Base-by-base conservation (phyloP, 2,888 invertebrate species). In the Lepas anatifera region DNA sequence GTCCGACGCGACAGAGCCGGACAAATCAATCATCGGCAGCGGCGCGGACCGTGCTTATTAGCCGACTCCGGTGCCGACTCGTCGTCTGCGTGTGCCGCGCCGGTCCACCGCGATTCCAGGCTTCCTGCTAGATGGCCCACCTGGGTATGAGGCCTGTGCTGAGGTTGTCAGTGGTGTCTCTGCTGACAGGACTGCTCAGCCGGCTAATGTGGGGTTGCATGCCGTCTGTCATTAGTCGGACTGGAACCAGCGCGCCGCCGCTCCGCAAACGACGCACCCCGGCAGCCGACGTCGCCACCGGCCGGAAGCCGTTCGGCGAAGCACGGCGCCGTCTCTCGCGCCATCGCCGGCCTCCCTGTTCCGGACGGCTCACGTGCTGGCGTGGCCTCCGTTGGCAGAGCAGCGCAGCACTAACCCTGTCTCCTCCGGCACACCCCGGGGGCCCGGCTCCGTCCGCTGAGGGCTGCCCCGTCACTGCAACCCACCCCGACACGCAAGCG, bases 231-330 rank as follows among this genome's bases (percentile, higher is more conserved):
- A 58, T 58, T 58, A 58, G 35, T 32, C 32, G 16, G 58, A 32
- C 22, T 22, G 8, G 35, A 32, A 22, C 32, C 32, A 35, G 8
- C n/a, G 48, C 48, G 25, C 25, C 48, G 48, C n/a, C n/a, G 48
- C 48, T 8, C 25, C 48, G 58, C 58, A 58, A 58, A 58, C 58
- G 58, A 22, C 58, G 58, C 58, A 58, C 58, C 32, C 58, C 52
- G n/a, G 48, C 48, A 25, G 50, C 7, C 50, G 41, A 10, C 41
- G 16, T 4, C 16, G 41, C 41, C 41, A 16, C 41, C 41, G 41
- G 11, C 41, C 11, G n/a, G n/a, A n/a, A 2, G 32, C 58, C 22
- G 32, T 32, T 22, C 58, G 32, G 58, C 35, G 58, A 32, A 22
- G 32, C 2, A n/a, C 10, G 50, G 27, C 27, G 50, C 18, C 13